These are phyloP conservation scores for Uloborus diversus DNA, from an alignment of 1,140 invertebrate species.

Conservation along the genomic window DNA sequence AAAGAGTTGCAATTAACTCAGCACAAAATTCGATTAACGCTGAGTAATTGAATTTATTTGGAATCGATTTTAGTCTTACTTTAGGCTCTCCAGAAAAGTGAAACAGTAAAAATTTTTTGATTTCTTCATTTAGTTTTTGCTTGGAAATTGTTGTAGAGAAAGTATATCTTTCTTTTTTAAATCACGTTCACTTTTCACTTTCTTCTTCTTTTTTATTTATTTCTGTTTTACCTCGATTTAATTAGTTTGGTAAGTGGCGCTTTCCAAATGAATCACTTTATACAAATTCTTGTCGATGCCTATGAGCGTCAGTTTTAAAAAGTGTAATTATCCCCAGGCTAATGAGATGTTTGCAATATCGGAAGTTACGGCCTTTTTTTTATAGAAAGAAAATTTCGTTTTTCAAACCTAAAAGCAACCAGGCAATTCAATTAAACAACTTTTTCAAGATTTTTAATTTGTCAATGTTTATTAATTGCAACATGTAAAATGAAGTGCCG, in stretches of 20 bases:
- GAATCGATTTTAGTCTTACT: slow-evolving; percentile 17
- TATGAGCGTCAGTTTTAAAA: neutral
- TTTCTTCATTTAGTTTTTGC: neutral
- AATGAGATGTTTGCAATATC: no score
- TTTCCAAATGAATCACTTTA: slow-evolving; percentile 3
- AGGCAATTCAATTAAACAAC: no score
- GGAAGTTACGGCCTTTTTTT: no score
- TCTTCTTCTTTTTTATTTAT: no score
- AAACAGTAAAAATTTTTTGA: slow-evolving; percentile 12
- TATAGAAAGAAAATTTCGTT: no score
- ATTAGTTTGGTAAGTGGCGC: slow-evolving; percentile 13
- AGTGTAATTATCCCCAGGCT: no score
- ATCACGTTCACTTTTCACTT: neutral
- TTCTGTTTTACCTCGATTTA: slow-evolving; percentile 1
- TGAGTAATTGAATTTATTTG: slow-evolving; percentile 44
- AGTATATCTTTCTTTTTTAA: no score
- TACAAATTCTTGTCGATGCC: neutral
- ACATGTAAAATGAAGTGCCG: no score
- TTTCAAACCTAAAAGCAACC: no score
- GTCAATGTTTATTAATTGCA: no score
- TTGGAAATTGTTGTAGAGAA: no score
- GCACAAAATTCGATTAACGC: slow-evolving; percentile 31
- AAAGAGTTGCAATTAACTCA: slow-evolving; percentile 28
- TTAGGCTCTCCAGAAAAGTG: neutral
- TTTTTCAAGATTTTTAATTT: no score